These are phyloP conservation scores for Oreochromis spilurus DNA, from an alignment of 2,113 vertebrate genomes.

Conservation along the genomic window DNA sequence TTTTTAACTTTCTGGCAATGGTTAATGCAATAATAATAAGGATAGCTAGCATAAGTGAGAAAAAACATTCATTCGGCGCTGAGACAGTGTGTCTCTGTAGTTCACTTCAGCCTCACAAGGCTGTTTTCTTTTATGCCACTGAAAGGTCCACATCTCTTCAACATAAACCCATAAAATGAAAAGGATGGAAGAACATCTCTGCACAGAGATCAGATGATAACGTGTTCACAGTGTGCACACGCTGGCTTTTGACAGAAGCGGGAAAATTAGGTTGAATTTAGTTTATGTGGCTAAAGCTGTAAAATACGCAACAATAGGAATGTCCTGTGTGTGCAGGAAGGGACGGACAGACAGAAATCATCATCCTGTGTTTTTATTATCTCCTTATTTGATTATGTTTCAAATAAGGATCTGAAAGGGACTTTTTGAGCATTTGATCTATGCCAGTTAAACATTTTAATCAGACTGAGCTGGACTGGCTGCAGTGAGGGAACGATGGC, in stretches of 20 bases:
- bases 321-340: neutral
- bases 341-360: neutral
- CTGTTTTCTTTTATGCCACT: neutral
- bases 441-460: neutral
- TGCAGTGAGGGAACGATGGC: neutral
- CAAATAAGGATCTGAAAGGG: neutral
- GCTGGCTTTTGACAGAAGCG: neutral
- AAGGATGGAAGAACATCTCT: neutral
- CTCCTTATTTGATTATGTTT: neutral
- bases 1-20: neutral
- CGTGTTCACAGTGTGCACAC: neutral
- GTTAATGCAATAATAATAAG: neutral
- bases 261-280: neutral
- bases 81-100: neutral
- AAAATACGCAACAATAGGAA: neutral
- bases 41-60: neutral
- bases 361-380: neutral
- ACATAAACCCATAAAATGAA: neutral
- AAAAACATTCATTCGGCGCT: neutral
- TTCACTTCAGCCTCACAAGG: neutral
- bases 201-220: neutral
- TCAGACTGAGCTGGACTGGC: neutral
- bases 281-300: neutral
- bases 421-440: neutral
- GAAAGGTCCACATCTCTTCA: neutral